phyloP scores from a whole-genome alignment of 2,888 invertebrate genomes.

The Erebia aethiops region DNA sequence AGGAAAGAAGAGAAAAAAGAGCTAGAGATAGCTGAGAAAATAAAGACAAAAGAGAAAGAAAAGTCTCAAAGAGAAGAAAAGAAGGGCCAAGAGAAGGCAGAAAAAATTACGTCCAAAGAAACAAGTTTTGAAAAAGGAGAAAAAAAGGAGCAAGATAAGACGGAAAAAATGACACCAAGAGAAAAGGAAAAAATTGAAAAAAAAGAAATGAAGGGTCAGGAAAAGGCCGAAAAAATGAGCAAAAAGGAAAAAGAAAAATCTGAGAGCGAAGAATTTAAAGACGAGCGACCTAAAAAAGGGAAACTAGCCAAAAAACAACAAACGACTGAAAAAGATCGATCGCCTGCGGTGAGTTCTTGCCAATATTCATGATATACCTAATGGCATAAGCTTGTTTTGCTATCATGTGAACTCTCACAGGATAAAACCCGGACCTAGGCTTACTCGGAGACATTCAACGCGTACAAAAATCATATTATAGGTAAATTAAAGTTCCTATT shows the following conservation, averaged over 20 bases:
- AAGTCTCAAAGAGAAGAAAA: not conserved
- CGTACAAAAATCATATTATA: too few relatives aligned
- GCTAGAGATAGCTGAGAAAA: conserved; percentile 16
- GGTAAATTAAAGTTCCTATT: too few relatives aligned
- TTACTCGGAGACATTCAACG: too few relatives aligned
- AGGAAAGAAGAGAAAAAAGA: not conserved
- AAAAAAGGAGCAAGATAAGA: not conserved
- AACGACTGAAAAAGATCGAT: conserved; percentile 16
- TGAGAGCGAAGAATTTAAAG: conserved; percentile 1
- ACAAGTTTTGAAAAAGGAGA: not conserved
- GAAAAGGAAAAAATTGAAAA: conserved; percentile 17
- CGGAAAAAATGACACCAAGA: not conserved
- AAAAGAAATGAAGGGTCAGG: conserved; percentile 14
- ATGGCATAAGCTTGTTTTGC: not conserved
- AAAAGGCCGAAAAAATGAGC: conserved; percentile 16
- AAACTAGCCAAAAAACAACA: conserved; percentile 11
- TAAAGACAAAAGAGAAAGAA: not conserved
- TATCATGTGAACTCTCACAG: too few relatives aligned
- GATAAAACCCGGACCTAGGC: too few relatives aligned
- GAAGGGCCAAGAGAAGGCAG: not conserved
- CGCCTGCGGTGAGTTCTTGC: not conserved
- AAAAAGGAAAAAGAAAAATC: conserved; percentile 24
- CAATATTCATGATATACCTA: not conserved
- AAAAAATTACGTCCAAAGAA: not conserved
- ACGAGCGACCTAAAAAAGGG: not conserved